Conservation (phyloP, 2,888 invertebrate species). For the Smittia sp. region DNA sequence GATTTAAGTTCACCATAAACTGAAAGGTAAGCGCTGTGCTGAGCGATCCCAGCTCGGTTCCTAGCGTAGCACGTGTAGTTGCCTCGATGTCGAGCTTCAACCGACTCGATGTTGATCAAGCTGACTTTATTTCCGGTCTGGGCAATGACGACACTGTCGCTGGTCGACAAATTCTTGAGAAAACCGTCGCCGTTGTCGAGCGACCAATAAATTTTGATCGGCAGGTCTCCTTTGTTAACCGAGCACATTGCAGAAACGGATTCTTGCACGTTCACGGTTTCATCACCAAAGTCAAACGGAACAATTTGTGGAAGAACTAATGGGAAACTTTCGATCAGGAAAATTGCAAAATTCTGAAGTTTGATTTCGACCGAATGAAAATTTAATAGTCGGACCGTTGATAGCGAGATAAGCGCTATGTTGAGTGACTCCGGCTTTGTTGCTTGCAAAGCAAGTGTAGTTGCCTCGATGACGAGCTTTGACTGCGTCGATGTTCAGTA, state of each 20-base stretch:
- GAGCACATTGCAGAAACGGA: conserved; percentile 68
- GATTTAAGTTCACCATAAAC: conserved; percentile 57
- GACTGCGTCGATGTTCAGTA: conserved; percentile 65
- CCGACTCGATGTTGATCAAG: conserved; percentile 62
- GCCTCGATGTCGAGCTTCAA: conserved; percentile 61
- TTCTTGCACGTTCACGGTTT: conserved; percentile 66
- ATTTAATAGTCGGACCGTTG: conserved; percentile 56
- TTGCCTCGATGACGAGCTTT: conserved; percentile 69
- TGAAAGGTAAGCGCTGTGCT: conserved; percentile 58
- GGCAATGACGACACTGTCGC: conserved; percentile 58
- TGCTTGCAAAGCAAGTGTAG: conserved; percentile 73
- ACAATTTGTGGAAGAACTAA: conserved; percentile 59
- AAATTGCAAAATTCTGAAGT: conserved; percentile 39
- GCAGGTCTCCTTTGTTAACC: conserved; percentile 73
- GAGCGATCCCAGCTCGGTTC: conserved; percentile 60
- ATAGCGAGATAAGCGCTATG: conserved; percentile 64
- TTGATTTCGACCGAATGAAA: background rate
- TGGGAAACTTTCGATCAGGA: background rate
- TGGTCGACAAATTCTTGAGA: conserved; percentile 49
- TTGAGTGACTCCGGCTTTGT: conserved; percentile 64
- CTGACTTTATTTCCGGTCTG: conserved; percentile 63
- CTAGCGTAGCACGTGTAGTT: conserved; percentile 63
- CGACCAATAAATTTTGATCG: conserved; percentile 72
- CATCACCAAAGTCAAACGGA: conserved; percentile 66
- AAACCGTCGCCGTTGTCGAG: conserved; percentile 53